Evolutionary conservation across 2,113 vertebrate genomes (phyloP).

Genomic region (Corythoichthys haematopterus): DNA sequence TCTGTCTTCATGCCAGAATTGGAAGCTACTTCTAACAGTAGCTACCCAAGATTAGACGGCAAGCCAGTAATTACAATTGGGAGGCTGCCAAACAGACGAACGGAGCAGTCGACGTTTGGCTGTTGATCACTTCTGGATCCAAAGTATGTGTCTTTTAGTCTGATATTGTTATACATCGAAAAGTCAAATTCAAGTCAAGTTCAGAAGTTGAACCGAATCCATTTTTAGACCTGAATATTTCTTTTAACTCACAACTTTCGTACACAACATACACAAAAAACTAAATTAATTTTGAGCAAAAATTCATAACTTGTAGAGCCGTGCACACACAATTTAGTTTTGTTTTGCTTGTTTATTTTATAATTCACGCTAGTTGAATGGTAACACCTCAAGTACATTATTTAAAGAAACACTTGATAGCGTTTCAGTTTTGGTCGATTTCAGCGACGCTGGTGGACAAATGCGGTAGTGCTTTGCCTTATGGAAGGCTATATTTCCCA

Average conservation of each 20-base stretch:
- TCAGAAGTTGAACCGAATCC: background rate
- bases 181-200: background rate
- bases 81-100: slow-evolving; percentile 10
- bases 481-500: too few species aligned
- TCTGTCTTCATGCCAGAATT: slow-evolving; percentile 1
- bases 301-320: too few species aligned
- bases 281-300: too few species aligned
- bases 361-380: too few species aligned
- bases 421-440: too few species aligned
- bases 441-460: too few species aligned
- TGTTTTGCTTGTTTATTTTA: too few species aligned
- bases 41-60: slow-evolving; percentile 8
- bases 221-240: background rate
- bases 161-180: slow-evolving; percentile 5
- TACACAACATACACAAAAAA: background rate
- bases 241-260: too few species aligned
- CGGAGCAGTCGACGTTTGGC: slow-evolving; percentile 1
- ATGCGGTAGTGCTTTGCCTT: too few species aligned
- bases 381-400: too few species aligned
- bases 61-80: slow-evolving; percentile 1
- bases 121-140: slow-evolving; percentile 3
- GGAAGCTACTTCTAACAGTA: slow-evolving; percentile 4
- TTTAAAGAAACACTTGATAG: too few species aligned
- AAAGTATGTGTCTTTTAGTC: background rate
- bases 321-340: too few species aligned